Conservation (phyloP, 2,113 vertebrate genomes). For the Hippocampus zosterae region DNA sequence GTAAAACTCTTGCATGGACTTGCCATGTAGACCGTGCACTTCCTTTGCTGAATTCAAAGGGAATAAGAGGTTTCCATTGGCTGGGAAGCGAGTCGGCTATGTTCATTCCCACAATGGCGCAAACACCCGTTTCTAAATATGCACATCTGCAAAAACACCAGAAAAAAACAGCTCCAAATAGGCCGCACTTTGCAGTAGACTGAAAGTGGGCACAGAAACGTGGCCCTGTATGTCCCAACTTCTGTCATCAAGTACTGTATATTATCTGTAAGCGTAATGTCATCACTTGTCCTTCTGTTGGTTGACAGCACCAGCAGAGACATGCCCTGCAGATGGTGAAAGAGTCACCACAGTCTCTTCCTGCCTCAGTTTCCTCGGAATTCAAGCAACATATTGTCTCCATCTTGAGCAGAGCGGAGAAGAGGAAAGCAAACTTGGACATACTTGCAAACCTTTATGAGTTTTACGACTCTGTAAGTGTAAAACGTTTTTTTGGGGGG, state of each 20-base stretch:
- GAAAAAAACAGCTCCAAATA: too few species aligned
- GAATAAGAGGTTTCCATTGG: too few species aligned
- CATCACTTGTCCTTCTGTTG: background rate
- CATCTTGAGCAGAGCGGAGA: slow-evolving; percentile 58
- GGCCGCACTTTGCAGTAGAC: too few species aligned
- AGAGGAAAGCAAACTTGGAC: slow-evolving; percentile 63
- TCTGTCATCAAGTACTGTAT: background rate
- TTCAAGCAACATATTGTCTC: slow-evolving; percentile 66
- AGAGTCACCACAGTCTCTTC: slow-evolving; percentile 55
- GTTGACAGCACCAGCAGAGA: slow-evolving; percentile 68
- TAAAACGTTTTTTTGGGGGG: background rate
- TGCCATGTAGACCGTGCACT: too few species aligned
- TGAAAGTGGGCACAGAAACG: too few species aligned
- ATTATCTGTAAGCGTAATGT: background rate
- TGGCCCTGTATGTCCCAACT: background rate
- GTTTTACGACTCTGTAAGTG: slow-evolving; percentile 73
- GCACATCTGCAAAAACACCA: too few species aligned
- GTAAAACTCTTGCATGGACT: too few species aligned
- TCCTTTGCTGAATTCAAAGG: too few species aligned
- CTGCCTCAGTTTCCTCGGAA: slow-evolving; percentile 45
- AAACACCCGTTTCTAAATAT: too few species aligned
- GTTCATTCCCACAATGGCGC: too few species aligned
- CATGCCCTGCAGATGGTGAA: slow-evolving; percentile 61
- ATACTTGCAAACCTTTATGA: slow-evolving; percentile 69
- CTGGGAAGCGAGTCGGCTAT: too few species aligned